Base-by-base conservation (phyloP, 2,797 vertebrate species). In the Phoebastria nigripes region DNA sequence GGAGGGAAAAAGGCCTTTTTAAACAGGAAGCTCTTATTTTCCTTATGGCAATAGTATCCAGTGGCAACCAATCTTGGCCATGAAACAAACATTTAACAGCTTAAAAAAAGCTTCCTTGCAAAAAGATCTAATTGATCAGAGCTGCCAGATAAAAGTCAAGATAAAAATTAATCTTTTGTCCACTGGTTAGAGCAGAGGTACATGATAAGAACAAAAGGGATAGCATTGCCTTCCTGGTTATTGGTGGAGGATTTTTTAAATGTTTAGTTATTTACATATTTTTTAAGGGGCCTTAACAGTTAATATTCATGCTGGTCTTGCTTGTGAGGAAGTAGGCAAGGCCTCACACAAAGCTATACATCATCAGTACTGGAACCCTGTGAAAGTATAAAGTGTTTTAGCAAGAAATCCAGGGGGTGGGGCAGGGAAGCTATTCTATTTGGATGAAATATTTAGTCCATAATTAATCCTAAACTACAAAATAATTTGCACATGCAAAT, bases 51-150 rank as follows among this genome's bases (percentile, higher is more conserved):
- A 70, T 12, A 81, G 10, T 46, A 87, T 65, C 33, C 42, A 62
- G 55, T 15, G 7, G 19, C 22, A 91, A 73, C 0, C 0, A 41
- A 56, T 46, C 16, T 66, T 42, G 16, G 41, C 41, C 21, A 59
- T 19, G 26, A 72, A 56, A 83, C 21, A 74, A 88, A 66, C 8
- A 61, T 42, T 78, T 56, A 86, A 70, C 19, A 90, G 33, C 47
- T 87, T 92, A 29, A 69, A 66, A 79, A 80, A 79, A 26, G 29
- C 18, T 78, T 80, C 37, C 17, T 44, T 86, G 31, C 41, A 82
- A 86, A 86, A 94, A 63, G 28, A 74, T 65, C 29, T 59, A 82
- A 78, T n/a, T 52, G 41, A 61, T 56, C 21, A 86, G 49, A 74
- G 12, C 29, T 89, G 83, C 20, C 47, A 87, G 31, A 28, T 12